A percentile compares a stretch with the other conserved stretches of the same genome.
Conservation (phyloP, 2,113 vertebrate genomes). For the Sinocyclocheilus grahami region DNA sequence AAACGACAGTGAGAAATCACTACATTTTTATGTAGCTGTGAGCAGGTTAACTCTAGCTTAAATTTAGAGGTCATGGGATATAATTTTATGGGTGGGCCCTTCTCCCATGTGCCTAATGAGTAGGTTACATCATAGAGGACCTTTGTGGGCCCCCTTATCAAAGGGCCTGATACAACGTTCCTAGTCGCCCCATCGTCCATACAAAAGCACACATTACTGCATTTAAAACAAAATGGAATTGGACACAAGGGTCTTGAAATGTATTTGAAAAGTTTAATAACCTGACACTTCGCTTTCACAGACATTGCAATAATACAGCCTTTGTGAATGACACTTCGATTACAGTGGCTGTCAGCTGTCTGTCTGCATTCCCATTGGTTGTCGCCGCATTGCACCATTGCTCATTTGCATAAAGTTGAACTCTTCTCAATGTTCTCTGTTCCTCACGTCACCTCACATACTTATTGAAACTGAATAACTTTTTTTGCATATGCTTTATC, state of each 20-base stretch:
- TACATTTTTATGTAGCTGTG: background rate
- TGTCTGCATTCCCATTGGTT: background rate
- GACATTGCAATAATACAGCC: background rate
- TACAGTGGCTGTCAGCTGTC: background rate
- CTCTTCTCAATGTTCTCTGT: background rate
- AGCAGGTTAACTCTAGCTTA: background rate
- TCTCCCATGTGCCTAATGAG: background rate
- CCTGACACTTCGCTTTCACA: background rate
- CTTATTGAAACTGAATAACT: background rate
- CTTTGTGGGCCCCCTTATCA: background rate
- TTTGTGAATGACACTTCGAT: background rate
- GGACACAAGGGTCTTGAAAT: background rate
- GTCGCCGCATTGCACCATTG: background rate
- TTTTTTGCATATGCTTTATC: background rate
- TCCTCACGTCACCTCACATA: background rate
- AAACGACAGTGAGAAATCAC: background rate
- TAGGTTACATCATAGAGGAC: background rate
- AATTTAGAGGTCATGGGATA: background rate
- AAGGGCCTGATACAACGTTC: background rate
- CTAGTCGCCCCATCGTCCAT: background rate
- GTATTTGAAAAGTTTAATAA: background rate
- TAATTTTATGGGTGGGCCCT: background rate
- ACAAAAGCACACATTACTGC: background rate
- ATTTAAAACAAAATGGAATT: background rate
- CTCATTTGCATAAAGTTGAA: conserved; percentile 1